phyloP scores from a whole-genome alignment of 1,140 invertebrate species.

The Diprion similis region DNA sequence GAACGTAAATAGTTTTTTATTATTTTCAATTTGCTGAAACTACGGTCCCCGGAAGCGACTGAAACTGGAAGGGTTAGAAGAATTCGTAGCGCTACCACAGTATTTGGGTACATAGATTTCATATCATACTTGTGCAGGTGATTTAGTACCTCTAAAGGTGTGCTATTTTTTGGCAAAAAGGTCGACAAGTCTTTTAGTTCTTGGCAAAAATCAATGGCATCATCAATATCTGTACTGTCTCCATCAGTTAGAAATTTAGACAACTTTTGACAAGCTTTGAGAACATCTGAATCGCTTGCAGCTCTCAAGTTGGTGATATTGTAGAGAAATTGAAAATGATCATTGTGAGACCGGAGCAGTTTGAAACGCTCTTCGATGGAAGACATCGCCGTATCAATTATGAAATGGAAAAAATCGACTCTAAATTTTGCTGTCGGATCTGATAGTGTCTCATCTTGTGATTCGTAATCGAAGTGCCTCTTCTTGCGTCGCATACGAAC shows the following conservation, averaged over 20 bases:
- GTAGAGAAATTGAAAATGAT: slow-evolving; percentile 3
- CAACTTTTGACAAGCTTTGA: not conserved
- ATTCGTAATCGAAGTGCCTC: slow-evolving; percentile 19
- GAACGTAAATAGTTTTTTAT: not conserved
- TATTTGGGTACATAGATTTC: slow-evolving; percentile 3
- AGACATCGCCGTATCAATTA: slow-evolving; percentile 14
- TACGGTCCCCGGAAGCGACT: not conserved
- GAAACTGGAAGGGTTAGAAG: not conserved
- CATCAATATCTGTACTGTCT: slow-evolving; percentile 1
- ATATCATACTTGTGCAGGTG: slow-evolving; percentile 1
- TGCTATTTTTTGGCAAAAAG: slow-evolving; percentile 3
- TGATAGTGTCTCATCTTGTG: slow-evolving; percentile 12
- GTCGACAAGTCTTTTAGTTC: not conserved
- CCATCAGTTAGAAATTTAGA: not conserved
- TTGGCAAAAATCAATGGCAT: slow-evolving; percentile 1
- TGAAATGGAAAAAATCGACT: slow-evolving; percentile 17
- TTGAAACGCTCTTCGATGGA: slow-evolving; percentile 2
- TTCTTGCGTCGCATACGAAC: slow-evolving; percentile 12
- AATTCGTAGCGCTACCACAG: not conserved
- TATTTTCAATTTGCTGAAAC: not conserved
- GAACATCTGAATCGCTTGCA: not conserved
- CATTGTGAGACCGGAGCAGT: not conserved
- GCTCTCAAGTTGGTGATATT: slow-evolving; percentile 1
- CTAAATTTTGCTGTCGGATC: slow-evolving; percentile 6
- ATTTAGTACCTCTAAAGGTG: not conserved